These are phyloP conservation scores for Takifugu rubripes DNA, from an alignment of 2,797 vertebrate genomes.

Conservation along the genomic window DNA sequence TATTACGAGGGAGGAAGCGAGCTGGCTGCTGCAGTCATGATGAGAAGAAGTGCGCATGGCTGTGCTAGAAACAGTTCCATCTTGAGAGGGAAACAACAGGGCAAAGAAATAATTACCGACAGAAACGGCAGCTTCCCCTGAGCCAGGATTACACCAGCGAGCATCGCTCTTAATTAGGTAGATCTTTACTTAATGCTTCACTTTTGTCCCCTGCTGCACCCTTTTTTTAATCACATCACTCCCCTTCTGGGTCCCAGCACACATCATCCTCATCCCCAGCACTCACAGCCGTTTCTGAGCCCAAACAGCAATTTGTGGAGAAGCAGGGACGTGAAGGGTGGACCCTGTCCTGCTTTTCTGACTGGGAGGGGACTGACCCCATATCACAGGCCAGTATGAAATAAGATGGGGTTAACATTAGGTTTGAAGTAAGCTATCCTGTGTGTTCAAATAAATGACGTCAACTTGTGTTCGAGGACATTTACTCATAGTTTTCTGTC, in stretches of 20 bases:
- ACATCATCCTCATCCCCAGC: constrained; percentile 5
- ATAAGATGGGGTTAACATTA: background rate
- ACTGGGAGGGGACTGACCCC: constrained; percentile 40
- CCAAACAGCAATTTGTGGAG: constrained; percentile 8
- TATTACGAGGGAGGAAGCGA: constrained; percentile 29
- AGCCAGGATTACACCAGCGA: constrained; percentile 50
- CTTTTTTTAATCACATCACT: constrained; percentile 22
- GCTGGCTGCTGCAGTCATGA: constrained; percentile 19
- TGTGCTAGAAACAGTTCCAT: constrained; percentile 41
- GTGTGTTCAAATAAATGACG: too few species aligned
- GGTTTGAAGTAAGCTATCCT: too few species aligned
- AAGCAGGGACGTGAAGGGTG: constrained; percentile 26
- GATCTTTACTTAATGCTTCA: constrained; percentile 61
- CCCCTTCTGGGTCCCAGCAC: constrained; percentile 17
- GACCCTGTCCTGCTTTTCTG: constrained; percentile 34
- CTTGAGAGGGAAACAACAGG: constrained; percentile 30
- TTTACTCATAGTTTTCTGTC: background rate
- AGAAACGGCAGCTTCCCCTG: constrained; percentile 42
- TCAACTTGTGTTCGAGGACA: too few species aligned
- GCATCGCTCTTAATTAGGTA: constrained; percentile 61
- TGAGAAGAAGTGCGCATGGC: constrained; percentile 2
- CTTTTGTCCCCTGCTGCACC: constrained; percentile 46
- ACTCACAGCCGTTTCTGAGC: background rate
- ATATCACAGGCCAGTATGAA: constrained; percentile 13
- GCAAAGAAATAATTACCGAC: constrained; percentile 57